Percentiles rank a stretch among this genome's conserved stretches.
phyloP scores from a whole-genome alignment of 2,113 vertebrate genomes.

The Trochalopteron elliotii region DNA sequence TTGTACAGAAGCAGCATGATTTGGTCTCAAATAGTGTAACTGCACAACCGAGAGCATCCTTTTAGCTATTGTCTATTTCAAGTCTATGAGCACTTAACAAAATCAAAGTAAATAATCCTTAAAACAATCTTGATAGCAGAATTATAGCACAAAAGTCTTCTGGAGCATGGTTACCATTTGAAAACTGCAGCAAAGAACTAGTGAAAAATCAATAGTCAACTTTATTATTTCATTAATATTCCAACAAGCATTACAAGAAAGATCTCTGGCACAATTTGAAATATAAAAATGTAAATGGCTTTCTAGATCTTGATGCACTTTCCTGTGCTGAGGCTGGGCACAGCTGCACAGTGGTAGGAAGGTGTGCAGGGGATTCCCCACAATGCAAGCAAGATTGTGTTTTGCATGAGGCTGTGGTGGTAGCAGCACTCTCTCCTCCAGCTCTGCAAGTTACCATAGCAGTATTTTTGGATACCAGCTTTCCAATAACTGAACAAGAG shows the following conservation, averaged over 20 bases:
- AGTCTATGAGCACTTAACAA: background rate
- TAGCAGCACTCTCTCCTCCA: background rate
- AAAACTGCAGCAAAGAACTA: background rate
- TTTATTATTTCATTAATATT: background rate
- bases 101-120: background rate
- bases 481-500: background rate
- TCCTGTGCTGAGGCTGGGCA: background rate
- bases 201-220: background rate
- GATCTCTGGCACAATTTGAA: background rate
- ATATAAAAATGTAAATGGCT: background rate
- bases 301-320: background rate
- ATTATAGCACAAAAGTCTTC: background rate
- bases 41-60: background rate
- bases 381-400: background rate
- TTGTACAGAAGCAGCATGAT: background rate
- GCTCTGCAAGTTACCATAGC: constrained; percentile 2
- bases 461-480: background rate
- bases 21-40: background rate
- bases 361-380: background rate
- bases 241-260: background rate
- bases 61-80: background rate
- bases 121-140: background rate
- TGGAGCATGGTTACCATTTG: background rate
- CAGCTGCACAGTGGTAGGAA: background rate
- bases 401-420: background rate